Conservation (phyloP, 2,888 invertebrate genomes). For the Brenthis hecate region DNA sequence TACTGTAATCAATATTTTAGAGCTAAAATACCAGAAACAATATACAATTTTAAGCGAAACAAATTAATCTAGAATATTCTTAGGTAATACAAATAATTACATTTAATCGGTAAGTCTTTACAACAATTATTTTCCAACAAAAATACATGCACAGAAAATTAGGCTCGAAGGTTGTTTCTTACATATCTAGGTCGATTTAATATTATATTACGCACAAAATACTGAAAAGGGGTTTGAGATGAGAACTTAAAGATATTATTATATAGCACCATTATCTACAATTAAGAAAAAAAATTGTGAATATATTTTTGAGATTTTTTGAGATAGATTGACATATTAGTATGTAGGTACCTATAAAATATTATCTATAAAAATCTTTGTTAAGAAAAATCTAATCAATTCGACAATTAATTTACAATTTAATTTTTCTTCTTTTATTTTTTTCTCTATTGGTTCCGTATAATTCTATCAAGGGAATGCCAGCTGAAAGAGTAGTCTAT, state of each 20-base stretch:
- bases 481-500: slow-evolving; percentile 92
- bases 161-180: slow-evolving; percentile 8
- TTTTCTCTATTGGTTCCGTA: slow-evolving; percentile 72
- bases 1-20: not conserved
- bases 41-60: not conserved
- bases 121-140: slow-evolving; percentile 2
- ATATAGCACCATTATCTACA: not conserved
- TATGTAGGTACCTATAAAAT: too few species aligned
- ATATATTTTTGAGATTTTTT: too few species aligned
- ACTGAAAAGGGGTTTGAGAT: too few species aligned
- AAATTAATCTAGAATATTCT: slow-evolving; percentile 8
- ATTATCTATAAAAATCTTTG: too few species aligned
- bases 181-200: not conserved
- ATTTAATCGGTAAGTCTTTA: slow-evolving; percentile 4
- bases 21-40: not conserved
- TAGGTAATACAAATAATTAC: slow-evolving; percentile 10
- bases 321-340: too few species aligned
- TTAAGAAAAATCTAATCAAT: too few species aligned
- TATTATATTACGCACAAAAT: not conserved
- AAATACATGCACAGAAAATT: slow-evolving; percentile 6
- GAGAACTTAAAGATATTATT: not conserved
- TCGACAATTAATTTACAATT: not conserved
- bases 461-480: slow-evolving; percentile 90
- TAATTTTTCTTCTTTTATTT: not conserved
- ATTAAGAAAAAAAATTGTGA: not conserved